Evolutionary conservation across 2,888 invertebrate genomes (phyloP), one percentile per base, ranked within the genome.

Genomic region (Polydesmus complanatus): DNA sequence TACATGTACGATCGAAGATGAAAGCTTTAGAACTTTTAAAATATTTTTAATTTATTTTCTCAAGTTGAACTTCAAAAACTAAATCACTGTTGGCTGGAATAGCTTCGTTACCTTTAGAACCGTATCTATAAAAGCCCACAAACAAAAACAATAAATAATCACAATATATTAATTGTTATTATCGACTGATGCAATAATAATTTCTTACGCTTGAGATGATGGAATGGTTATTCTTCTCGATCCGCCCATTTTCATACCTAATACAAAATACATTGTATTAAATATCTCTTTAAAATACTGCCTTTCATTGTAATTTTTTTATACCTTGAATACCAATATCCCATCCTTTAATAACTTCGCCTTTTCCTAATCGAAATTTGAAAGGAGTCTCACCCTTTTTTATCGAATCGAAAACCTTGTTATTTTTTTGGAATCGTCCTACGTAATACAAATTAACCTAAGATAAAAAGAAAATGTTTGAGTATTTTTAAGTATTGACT

Each of bases 291-390:
- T 37, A n/a, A n/a, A n/a, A n/a, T n/a, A n/a, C n/a, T n/a, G n/a
- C n/a, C n/a, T n/a, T n/a, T n/a, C n/a, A n/a, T n/a, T n/a, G n/a
- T n/a, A n/a, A n/a, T n/a, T n/a, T n/a, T n/a, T n/a, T n/a, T 37
- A 37, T 37, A 56, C 94, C 93, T 50, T 76, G 75, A n/a, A 93
- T 77, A 57, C 91, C 94, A 48, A 85, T 75, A 70, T 94, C 93
- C 93, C 91, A 93, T 18, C 89, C 93, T 67, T 84, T 83, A 70
- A 94, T 92, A 0, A 93, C 92, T 73, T 92, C 90, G 64, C 85
- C 84, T 55, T 80, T 81, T 0, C 93, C 93, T 18, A 94, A 76
- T 25, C 82, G 79, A 77, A 94, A 93, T 73, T 84, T 85, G 74
- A 92, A 91, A 1, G 91, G 91, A 22, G 84, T 82, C 1, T 92